Evolutionary conservation across 2,888 invertebrate species (phyloP).

Genomic region (Lasioglossum morio): DNA sequence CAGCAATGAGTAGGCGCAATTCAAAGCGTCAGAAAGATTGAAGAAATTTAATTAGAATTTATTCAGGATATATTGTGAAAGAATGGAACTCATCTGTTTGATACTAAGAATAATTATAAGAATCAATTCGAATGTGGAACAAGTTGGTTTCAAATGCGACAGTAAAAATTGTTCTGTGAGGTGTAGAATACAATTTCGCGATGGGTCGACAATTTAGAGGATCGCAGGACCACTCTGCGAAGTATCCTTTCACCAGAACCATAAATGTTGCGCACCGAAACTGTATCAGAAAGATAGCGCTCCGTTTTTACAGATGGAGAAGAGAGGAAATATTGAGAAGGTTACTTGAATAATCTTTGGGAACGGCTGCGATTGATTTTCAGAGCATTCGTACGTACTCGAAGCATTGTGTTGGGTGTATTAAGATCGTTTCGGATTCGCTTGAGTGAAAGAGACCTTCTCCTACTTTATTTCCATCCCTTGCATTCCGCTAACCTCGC

Average conservation of each 20-base stretch:
- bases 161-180: not conserved
- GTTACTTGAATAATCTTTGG: slow-evolving; percentile 36
- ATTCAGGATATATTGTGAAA: not conserved
- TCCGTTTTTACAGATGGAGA: not conserved
- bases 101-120: too few species aligned
- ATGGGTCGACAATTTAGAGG: not conserved
- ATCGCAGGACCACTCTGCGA: not conserved
- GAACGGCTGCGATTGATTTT: slow-evolving; percentile 40
- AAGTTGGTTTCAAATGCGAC: too few species aligned
- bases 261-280: not conserved
- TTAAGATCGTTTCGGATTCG: slow-evolving; percentile 24
- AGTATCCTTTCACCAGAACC: not conserved
- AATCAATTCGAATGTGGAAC: too few species aligned
- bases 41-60: not conserved
- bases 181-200: not conserved
- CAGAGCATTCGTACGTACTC: not conserved
- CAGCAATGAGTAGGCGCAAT: not conserved
- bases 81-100: not conserved
- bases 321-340: not conserved
- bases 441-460: not conserved
- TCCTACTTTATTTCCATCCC: not conserved
- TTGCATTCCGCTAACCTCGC: slow-evolving; percentile 1
- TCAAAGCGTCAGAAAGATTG: not conserved
- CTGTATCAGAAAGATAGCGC: not conserved
- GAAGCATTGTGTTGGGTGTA: slow-evolving; percentile 21